Evolutionary conservation across 2,113 vertebrate genomes (phyloP), one percentile per base, ranked within the genome.

Genomic region (Lepidothrix coronata): DNA sequence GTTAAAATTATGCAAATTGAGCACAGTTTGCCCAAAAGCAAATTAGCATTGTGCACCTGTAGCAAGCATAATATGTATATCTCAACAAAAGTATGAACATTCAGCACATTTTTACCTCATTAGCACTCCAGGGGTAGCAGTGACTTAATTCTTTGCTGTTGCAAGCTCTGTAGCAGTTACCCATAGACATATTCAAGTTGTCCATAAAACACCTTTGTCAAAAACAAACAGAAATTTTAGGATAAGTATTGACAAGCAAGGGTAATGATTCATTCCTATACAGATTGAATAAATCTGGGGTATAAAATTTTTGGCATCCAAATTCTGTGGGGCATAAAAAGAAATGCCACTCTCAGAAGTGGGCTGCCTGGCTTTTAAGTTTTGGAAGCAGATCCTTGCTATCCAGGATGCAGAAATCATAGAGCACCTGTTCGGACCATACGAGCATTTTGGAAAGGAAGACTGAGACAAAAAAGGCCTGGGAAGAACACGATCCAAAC

Each of bases 51-150:
- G 76, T 94, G 82, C 87, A 97, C 95, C 92, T 97, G 92, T 97
- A 95, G 91, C 75, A 96, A 95, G 81, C 65, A 72, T 74, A 95
- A 88, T 92, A 89, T 67, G 72, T 92, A 51, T 94, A 61, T 91
- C 89, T 90, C 94, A 95, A 94, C 0, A 2, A 37, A 95, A 80
- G 81, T 94, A 70, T 95, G 96, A 97, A 74, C 88, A 88, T 93
- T 96, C 96, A 96, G 95, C 95, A 96, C 79, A 94, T 97, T 97
- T 97, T 95, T 86, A 73, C 85, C 81, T 96, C 93, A 93, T 97
- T 96, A 97, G 81, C 86, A 91, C 94, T 79, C 89, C 83, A 74
- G 96, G 89, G 46, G 91, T 89, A 89, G 76, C 76, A 86, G 59
- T 43, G 71, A 85, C 89, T 95, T 95, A 94, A 94, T 89, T 85